Conservation (phyloP, 2,113 vertebrate genomes). For the Barnardius zonarius region DNA sequence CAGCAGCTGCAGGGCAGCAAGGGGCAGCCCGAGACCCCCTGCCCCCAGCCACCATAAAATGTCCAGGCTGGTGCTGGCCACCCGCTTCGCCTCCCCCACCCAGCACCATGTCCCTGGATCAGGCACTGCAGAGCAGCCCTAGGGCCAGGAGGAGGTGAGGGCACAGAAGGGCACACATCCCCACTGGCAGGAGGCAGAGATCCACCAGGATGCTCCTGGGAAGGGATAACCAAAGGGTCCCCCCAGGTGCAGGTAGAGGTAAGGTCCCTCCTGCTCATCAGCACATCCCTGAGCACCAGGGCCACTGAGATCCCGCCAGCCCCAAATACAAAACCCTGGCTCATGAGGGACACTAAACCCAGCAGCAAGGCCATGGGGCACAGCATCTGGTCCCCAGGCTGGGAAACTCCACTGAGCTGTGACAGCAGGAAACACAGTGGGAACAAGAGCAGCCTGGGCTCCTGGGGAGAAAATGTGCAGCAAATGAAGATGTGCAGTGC, state of each 20-base stretch:
- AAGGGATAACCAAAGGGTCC: not conserved
- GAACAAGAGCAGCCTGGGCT: not conserved
- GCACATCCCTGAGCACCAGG: not conserved
- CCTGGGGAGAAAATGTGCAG: not conserved
- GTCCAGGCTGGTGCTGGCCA: not conserved
- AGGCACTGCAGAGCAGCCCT: not conserved
- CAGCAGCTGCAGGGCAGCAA: not conserved
- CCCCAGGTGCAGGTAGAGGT: rapidly evolving
- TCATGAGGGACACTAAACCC: rapidly evolving
- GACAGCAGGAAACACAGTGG: rapidly evolving
- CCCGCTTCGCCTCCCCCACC: not conserved
- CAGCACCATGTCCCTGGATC: not conserved
- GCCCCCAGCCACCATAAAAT: not conserved
- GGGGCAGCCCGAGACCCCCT: rapidly evolving
- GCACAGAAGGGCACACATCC: not conserved
- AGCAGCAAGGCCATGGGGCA: rapidly evolving
- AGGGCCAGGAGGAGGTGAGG: not conserved
- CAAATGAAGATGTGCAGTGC: not conserved
- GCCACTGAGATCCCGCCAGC: not conserved
- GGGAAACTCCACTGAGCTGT: not conserved
- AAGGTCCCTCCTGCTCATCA: not conserved
- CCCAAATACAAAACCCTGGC: not conserved
- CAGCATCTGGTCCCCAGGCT: not conserved
- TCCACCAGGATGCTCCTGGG: rapidly evolving
- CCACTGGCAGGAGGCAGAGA: not conserved